Conservation (phyloP, 2,113 vertebrate genomes). For the Eulacestoma nigropectus region DNA sequence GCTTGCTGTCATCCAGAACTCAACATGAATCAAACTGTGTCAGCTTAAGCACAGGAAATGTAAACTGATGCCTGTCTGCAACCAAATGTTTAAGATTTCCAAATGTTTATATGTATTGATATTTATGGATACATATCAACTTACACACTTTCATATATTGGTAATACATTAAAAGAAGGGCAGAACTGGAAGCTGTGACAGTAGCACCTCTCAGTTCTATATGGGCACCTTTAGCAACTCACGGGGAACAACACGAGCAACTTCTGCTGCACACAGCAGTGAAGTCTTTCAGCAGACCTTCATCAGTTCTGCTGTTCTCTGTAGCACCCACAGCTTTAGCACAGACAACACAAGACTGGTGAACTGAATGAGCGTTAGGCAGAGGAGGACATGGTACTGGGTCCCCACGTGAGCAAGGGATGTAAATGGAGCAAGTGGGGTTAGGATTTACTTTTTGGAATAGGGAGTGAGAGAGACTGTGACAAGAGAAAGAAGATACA, state of each 20-base stretch:
- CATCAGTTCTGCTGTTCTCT: background rate
- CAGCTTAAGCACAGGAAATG: background rate
- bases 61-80: background rate
- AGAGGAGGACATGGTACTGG: background rate
- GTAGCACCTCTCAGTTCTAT: background rate
- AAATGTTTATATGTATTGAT: background rate
- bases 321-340: background rate
- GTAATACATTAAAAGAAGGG: background rate
- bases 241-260: background rate
- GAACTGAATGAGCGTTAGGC: background rate
- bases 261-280: background rate
- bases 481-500: background rate
- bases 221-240: background rate
- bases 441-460: background rate
- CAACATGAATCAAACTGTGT: background rate
- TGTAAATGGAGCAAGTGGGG: background rate
- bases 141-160: background rate
- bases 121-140: background rate
- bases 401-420: background rate
- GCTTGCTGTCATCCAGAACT: background rate
- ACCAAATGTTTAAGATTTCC: background rate
- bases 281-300: background rate
- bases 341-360: accelerated
- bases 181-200: background rate
- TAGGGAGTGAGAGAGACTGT: background rate